A percentile compares a stretch with the other conserved stretches of the same genome.
These are phyloP conservation scores for Ceratosolen fusciceps DNA, from an alignment of 1,140 invertebrate species.

Conservation along the genomic window DNA sequence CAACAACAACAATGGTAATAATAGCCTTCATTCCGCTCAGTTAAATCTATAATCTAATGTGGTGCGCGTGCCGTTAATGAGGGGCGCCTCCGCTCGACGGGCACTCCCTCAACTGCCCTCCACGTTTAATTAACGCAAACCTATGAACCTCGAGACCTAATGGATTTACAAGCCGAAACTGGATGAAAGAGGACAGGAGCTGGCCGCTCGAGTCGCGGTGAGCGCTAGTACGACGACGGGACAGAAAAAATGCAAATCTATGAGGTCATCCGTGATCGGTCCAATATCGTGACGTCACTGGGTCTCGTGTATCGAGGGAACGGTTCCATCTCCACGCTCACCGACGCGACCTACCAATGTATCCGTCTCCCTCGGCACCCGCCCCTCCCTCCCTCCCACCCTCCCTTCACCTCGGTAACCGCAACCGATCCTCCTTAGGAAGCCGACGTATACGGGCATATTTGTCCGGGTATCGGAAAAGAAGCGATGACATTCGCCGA, in stretches of 20 bases:
- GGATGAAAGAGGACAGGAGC: conserved; percentile 10
- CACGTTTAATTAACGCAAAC: conserved; percentile 6
- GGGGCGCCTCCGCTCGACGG: not conserved
- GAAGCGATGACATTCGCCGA: not conserved
- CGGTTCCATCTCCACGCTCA: not conserved
- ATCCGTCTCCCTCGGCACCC: not conserved
- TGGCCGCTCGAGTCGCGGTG: too few relatives aligned
- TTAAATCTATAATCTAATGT: not conserved
- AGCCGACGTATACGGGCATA: not conserved
- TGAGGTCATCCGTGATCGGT: conserved; percentile 22
- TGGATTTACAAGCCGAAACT: not conserved
- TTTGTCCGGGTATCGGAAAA: not conserved
- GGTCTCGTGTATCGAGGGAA: not conserved
- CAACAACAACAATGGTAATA: too few relatives aligned
- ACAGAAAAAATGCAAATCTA: conserved; percentile 38
- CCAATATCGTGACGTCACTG: conserved; percentile 3
- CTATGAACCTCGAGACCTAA: not conserved
- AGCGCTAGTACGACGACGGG: not conserved
- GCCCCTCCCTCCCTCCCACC: too few relatives aligned
- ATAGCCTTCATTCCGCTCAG: not conserved
- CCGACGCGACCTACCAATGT: not conserved
- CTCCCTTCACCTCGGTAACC: too few relatives aligned
- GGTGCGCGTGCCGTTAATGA: not conserved
- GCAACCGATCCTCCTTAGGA: too few relatives aligned
- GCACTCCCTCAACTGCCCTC: too few relatives aligned